phyloP scores from a whole-genome alignment of 2,113 vertebrate species.

The Chaetorhynchus papuensis region DNA sequence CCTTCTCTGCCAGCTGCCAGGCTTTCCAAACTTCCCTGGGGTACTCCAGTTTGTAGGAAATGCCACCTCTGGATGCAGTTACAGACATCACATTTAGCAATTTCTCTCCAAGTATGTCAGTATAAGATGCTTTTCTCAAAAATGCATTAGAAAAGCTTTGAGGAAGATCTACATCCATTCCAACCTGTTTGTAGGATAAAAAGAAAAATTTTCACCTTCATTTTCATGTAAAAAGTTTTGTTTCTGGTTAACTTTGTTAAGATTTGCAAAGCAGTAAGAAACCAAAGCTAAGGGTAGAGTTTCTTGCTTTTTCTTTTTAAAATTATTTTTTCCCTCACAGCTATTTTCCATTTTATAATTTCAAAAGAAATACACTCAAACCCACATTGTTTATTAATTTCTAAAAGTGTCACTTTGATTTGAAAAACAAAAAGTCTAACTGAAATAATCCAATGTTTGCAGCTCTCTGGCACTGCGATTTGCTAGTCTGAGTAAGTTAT shows the following conservation, averaged over 20 bases:
- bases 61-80: not conserved
- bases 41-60: not conserved
- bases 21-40: not conserved
- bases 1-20: not conserved
- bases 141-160: not conserved
- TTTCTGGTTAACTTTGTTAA: not conserved
- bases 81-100: not conserved
- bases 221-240: not conserved
- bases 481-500: not conserved
- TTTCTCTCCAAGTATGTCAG: not conserved
- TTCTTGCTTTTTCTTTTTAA: not conserved
- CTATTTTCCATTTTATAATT: not conserved
- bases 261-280: not conserved
- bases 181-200: not conserved
- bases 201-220: not conserved
- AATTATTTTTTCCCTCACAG: accelerated
- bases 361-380: not conserved
- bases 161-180: not conserved
- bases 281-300: not conserved
- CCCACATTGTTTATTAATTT: not conserved
- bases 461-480: not conserved
- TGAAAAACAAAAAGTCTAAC: not conserved
- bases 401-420: not conserved
- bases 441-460: not conserved
- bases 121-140: not conserved